Conservation (phyloP, 2,113 vertebrate species). For the Heterotis niloticus region DNA sequence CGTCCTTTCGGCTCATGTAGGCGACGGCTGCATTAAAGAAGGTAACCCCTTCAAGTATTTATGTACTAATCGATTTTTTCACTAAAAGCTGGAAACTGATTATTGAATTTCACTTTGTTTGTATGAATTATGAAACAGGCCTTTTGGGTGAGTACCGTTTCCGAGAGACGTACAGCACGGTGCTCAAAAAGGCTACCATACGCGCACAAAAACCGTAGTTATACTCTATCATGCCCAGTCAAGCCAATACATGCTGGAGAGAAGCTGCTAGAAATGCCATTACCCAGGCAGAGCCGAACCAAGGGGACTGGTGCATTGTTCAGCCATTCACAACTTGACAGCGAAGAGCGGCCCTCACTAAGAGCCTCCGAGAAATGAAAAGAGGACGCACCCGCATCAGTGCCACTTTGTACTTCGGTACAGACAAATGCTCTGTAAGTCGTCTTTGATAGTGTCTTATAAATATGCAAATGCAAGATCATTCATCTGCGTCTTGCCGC, state of each 20-base stretch:
- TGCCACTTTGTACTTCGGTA: constrained; percentile 14
- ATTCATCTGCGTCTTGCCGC: constrained; percentile 5
- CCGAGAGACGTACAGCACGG: background rate
- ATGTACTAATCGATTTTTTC: no score
- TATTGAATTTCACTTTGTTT: background rate
- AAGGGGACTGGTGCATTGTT: constrained; percentile 1
- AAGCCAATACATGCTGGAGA: constrained; percentile 1
- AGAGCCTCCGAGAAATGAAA: background rate
- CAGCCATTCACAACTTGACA: background rate
- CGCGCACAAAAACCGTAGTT: background rate
- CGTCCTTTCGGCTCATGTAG: background rate
- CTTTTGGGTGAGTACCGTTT: background rate
- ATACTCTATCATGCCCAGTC: background rate
- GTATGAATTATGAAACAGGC: background rate
- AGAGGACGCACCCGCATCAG: background rate
- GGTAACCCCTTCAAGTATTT: no score
- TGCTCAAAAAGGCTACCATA: no score
- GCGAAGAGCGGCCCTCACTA: constrained; percentile 1
- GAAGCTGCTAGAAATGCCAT: constrained; percentile 13
- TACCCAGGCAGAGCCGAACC: constrained; percentile 3
- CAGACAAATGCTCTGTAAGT: constrained; percentile 19
- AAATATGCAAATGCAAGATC: constrained; percentile 18
- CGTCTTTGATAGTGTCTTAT: constrained; percentile 21
- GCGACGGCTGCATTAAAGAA: no score
- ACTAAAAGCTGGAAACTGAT: no score